Evolutionary conservation across 2,888 invertebrate genomes (phyloP).

Genomic region (Sussaba pulchella): DNA sequence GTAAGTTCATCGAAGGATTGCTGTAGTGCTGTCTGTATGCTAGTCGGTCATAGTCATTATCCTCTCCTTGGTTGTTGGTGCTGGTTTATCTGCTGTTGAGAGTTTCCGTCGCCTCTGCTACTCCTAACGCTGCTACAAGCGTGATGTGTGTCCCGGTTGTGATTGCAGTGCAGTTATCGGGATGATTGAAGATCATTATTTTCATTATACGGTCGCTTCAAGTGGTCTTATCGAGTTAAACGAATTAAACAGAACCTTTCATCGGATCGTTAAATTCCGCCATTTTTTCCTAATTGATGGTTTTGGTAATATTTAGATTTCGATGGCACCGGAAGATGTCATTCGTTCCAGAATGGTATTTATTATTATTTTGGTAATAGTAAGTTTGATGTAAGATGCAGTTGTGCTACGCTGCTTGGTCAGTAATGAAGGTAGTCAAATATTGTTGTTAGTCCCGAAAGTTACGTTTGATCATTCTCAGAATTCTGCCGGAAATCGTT

Average conservation of each 20-base stretch:
- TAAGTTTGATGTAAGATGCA: no score
- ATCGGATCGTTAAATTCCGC: not conserved
- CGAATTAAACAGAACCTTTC: not conserved
- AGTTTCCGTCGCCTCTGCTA: constrained; percentile 34
- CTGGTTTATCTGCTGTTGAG: constrained; percentile 24
- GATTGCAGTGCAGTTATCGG: constrained; percentile 47
- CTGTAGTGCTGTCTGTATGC: constrained; percentile 58
- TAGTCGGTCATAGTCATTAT: constrained; percentile 66
- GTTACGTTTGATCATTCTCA: no score
- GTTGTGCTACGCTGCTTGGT: no score
- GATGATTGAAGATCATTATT: constrained; percentile 43
- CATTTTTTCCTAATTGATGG: not conserved
- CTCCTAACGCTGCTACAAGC: constrained; percentile 22
- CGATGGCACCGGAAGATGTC: not conserved
- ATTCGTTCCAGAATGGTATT: not conserved
- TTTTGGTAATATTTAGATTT: not conserved
- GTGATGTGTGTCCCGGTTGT: constrained; percentile 45
- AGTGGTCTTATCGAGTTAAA: constrained; percentile 32
- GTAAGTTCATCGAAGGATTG: constrained; percentile 58
- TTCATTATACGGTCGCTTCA: constrained; percentile 20
- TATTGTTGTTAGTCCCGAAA: no score
- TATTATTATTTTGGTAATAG: no score
- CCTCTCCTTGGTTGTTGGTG: constrained; percentile 45
- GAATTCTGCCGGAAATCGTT: no score
- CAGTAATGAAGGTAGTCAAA: no score